phyloP scores from a whole-genome alignment of 2,888 invertebrate species.

The Hyposoter didymator region DNA sequence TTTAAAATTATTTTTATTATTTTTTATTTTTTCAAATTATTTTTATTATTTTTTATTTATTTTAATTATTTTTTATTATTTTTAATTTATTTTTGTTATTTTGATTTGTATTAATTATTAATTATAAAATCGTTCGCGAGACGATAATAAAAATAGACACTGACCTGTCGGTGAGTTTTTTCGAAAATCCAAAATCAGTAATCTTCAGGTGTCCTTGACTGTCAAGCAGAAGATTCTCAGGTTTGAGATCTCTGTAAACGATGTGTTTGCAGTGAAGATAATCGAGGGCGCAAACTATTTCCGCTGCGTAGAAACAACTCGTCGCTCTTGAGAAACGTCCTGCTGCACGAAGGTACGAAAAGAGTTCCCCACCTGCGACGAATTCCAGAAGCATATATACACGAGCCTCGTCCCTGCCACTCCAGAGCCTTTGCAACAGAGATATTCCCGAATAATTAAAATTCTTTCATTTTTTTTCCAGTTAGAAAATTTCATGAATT shows the following conservation, averaged over 20 bases:
- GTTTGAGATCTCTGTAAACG: conserved; percentile 95
- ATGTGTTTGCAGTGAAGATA: conserved; percentile 96
- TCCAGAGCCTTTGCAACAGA: conserved; percentile 91
- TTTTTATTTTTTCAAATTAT: no score
- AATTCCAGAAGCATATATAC: conserved; percentile 99
- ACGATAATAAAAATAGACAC: conserved; percentile 26
- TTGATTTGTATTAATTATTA: no score
- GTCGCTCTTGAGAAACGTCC: conserved; percentile 95
- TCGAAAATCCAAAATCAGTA: conserved; percentile 99
- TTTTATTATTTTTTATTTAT: no score
- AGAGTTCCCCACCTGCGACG: conserved; percentile 98
- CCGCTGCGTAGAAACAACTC: conserved; percentile 96
- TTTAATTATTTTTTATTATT: no score
- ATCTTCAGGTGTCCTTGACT: conserved; percentile 98
- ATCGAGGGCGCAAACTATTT: conserved; percentile 97
- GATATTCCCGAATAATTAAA: conserved; percentile 8
- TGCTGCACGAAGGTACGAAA: conserved; percentile 96
- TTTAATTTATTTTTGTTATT: no score
- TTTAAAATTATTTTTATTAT: no score
- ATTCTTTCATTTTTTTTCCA: background rate
- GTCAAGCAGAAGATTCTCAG: conserved; percentile 97
- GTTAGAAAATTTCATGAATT: no score
- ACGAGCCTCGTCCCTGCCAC: conserved; percentile 94
- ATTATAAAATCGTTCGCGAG: no score
- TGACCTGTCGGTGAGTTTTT: conserved; percentile 94